A percentile compares a stretch with the other conserved stretches of the same genome.
Conservation (phyloP, 2,797 vertebrate species). For the Hipposideros larvatus region DNA sequence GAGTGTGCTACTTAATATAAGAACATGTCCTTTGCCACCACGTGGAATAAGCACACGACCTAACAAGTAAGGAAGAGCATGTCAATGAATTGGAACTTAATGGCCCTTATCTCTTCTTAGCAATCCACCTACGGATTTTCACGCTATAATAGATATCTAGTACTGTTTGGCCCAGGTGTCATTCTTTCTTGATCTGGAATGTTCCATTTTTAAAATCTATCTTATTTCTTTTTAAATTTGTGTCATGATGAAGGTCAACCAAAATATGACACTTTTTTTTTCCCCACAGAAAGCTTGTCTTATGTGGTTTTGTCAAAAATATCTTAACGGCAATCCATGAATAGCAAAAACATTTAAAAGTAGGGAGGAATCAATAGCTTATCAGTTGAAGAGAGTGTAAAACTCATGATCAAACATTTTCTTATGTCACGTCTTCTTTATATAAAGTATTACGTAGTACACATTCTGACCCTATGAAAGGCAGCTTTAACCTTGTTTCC, state of each 20-base stretch:
- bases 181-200: not conserved
- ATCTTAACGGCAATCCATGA: not conserved
- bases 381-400: not conserved
- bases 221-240: not conserved
- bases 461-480: not conserved
- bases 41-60: not conserved
- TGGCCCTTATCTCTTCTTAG: not conserved
- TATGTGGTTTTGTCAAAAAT: not conserved
- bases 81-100: not conserved
- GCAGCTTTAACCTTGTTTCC: not conserved
- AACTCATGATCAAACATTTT: not conserved
- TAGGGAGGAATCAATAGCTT: not conserved
- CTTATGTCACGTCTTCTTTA: not conserved
- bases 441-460: not conserved
- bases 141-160: not conserved
- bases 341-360: not conserved
- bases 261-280: not conserved
- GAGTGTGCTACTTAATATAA: not conserved
- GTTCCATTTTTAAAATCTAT: not conserved
- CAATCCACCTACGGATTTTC: not conserved
- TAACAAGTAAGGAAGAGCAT: not conserved
- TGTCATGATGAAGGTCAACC: not conserved
- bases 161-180: not conserved
- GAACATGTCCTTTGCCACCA: not conserved
- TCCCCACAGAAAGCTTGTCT: not conserved